Percentiles rank a stretch among this genome's conserved stretches.
These are phyloP conservation scores for Pelobates cultripes DNA, from an alignment of 2,797 vertebrate genomes.

Conservation along the genomic window DNA sequence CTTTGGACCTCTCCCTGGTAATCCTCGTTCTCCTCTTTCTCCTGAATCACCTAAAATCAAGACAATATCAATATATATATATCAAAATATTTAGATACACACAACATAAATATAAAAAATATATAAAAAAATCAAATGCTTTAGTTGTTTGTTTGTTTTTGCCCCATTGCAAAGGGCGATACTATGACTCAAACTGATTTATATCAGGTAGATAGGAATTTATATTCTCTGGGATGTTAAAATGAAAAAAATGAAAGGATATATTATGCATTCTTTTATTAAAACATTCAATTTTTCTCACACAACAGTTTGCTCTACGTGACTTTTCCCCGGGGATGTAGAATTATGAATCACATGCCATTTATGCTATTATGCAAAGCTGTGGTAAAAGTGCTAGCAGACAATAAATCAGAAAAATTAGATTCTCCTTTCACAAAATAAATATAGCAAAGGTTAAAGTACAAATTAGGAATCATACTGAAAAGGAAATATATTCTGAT, in stretches of 20 bases:
- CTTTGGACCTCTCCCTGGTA: conserved; percentile 86
- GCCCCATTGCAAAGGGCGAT: not conserved
- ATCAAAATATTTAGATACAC: conserved; percentile 8
- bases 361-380: conserved; percentile 50
- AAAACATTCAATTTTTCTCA: conserved; percentile 16
- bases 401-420: conserved; percentile 42
- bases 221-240: not conserved
- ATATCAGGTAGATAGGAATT: not conserved
- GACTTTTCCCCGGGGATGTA: conserved; percentile 28
- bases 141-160: too few species aligned
- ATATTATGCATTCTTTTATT: not conserved
- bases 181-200: not conserved
- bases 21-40: conserved; percentile 89
- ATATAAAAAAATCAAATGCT: too few species aligned
- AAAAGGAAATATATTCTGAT: conserved; percentile 44
- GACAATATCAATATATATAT: not conserved
- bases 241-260: not conserved
- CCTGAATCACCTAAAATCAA: conserved; percentile 87
- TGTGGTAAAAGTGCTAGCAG: conserved; percentile 22
- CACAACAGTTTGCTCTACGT: conserved; percentile 35
- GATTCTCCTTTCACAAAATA: conserved; percentile 44
- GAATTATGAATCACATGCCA: conserved; percentile 49
- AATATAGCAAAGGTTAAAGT: conserved; percentile 49
- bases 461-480: conserved; percentile 47
- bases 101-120: not conserved